Conservation (phyloP, 2,888 invertebrate genomes). For the Amiota minor region DNA sequence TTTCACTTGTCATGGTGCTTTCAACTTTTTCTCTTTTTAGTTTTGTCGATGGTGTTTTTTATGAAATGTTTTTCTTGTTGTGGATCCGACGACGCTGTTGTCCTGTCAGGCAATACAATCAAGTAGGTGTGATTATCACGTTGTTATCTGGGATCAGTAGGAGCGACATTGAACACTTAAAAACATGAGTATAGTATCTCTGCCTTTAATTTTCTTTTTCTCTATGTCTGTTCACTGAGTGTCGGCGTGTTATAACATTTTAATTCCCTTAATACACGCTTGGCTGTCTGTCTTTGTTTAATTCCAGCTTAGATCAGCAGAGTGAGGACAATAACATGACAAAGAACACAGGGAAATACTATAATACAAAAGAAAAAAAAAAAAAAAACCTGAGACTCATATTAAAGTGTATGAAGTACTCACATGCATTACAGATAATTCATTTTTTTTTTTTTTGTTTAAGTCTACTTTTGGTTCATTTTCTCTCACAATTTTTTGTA, state of each 20-base stretch:
- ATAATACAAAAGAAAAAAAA: too few relatives aligned
- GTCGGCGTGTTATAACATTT: slow-evolving; percentile 56
- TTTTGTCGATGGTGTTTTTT: background rate
- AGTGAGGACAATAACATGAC: slow-evolving; percentile 49
- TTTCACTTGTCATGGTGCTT: slow-evolving; percentile 1
- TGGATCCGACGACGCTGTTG: background rate
- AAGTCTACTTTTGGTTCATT: slow-evolving; percentile 33
- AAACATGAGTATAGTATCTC: too few relatives aligned
- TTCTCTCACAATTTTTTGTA: slow-evolving; percentile 6
- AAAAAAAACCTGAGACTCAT: too few relatives aligned
- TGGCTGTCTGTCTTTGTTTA: slow-evolving; percentile 48
- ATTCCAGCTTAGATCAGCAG: slow-evolving; percentile 32
- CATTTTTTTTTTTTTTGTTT: background rate
- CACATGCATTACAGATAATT: background rate
- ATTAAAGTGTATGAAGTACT: too few relatives aligned
- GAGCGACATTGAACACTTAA: slow-evolving; percentile 33
- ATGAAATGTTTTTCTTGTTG: background rate
- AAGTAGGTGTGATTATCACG: slow-evolving; percentile 61
- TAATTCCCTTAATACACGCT: slow-evolving; percentile 66
- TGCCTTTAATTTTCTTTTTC: background rate
- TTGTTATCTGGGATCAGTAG: slow-evolving; percentile 64
- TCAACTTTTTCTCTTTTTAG: background rate
- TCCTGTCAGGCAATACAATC: slow-evolving; percentile 6
- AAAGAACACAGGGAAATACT: too few relatives aligned
- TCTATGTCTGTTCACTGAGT: background rate